Evolutionary conservation across 2,888 invertebrate species (phyloP).

Genomic region (Melitaea athalia): DNA sequence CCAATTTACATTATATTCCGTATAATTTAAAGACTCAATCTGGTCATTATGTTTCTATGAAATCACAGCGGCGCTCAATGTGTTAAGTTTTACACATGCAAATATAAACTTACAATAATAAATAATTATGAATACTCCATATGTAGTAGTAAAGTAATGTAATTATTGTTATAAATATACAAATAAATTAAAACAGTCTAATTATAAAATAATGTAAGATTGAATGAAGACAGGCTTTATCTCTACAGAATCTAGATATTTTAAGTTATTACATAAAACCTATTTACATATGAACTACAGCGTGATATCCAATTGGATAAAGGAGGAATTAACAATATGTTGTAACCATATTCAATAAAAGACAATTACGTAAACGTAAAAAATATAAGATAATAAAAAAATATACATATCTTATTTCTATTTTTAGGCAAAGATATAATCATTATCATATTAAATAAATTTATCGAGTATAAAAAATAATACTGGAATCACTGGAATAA

Average conservation of each 20-base stretch:
- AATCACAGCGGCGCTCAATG: not conserved
- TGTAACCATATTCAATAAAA: no score
- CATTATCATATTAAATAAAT: not conserved
- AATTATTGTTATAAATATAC: slow-evolving; percentile 2
- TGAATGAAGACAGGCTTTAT: not conserved
- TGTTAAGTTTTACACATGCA: not conserved
- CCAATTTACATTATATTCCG: no score
- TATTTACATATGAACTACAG: not conserved
- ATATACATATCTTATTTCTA: not conserved
- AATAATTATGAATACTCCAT: no score
- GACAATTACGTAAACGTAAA: not conserved
- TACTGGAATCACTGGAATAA: slow-evolving; percentile 7
- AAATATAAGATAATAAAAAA: not conserved
- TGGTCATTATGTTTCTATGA: not conserved
- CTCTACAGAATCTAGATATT: not conserved
- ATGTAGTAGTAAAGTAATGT: not conserved
- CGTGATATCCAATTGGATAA: not conserved
- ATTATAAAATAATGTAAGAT: not conserved
- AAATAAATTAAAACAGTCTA: not conserved
- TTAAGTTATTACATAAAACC: not conserved
- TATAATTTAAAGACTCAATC: no score
- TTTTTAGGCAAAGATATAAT: not conserved
- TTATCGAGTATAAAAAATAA: slow-evolving; percentile 3
- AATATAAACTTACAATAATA: slow-evolving; percentile 9
- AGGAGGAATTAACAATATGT: not conserved